Conservation (phyloP, 2,797 vertebrate species). For the Chelonia mydas region DNA sequence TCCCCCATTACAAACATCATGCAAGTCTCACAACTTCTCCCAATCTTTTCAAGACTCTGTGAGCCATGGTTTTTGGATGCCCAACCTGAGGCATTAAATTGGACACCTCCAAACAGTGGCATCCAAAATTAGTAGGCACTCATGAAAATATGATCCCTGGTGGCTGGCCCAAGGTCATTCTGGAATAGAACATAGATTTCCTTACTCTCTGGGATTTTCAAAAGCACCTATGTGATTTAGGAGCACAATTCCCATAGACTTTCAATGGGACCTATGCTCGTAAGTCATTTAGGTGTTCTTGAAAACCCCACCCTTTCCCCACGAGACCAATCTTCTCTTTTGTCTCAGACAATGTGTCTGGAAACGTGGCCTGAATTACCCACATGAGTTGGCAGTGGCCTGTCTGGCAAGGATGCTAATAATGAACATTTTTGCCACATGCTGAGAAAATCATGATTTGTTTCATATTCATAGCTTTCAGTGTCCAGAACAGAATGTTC, state of each 20-base stretch:
- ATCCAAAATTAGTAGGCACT: not conserved
- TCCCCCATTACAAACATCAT: not conserved
- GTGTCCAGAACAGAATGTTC: not conserved
- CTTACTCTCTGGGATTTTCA: not conserved
- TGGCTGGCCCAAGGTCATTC: not conserved
- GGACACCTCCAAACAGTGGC: not conserved
- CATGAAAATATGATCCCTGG: not conserved
- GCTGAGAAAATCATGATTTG: fast-evolving
- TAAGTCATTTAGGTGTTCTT: not conserved
- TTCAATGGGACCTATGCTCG: not conserved
- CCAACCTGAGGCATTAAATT: not conserved
- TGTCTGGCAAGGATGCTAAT: fast-evolving
- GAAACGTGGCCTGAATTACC: not conserved
- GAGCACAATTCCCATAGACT: not conserved
- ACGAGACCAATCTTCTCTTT: not conserved
- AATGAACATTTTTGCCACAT: not conserved
- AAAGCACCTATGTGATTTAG: not conserved
- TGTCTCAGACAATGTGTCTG: not conserved
- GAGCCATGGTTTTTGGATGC: not conserved
- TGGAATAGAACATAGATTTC: not conserved
- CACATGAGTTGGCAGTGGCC: not conserved
- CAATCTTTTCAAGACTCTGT: not conserved
- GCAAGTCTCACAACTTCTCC: not conserved
- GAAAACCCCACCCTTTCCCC: not conserved
- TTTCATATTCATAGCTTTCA: fast-evolving